phyloP scores from a whole-genome alignment of 2,113 vertebrate species.

The Misgurnus mizolepis region DNA sequence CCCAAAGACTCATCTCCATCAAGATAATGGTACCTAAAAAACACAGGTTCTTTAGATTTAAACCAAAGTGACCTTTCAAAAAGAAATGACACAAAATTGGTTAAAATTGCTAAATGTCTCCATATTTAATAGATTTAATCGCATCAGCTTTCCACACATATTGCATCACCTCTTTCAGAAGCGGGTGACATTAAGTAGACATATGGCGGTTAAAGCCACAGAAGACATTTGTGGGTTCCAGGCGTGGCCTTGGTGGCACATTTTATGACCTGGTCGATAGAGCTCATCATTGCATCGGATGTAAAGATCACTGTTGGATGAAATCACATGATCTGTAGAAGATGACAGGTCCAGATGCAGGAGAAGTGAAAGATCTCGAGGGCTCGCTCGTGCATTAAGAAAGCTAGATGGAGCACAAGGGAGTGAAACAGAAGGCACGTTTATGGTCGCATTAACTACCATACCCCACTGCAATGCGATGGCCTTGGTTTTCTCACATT shows the following conservation, averaged over 20 bases:
- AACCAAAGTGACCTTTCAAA: constrained; percentile 43
- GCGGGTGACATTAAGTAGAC: constrained; percentile 16
- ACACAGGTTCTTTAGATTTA: constrained; percentile 32
- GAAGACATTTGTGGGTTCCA: constrained; percentile 34
- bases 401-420: neutral
- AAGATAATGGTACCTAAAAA: constrained; percentile 50
- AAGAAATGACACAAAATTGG: constrained; percentile 16
- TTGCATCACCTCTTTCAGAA: constrained; percentile 8
- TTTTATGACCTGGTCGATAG: constrained; percentile 42
- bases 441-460: neutral
- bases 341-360: constrained; percentile 13
- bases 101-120: constrained; percentile 33
- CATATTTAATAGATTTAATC: constrained; percentile 35
- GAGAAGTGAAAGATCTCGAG: neutral
- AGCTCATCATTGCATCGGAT: constrained; percentile 34
- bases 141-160: neutral
- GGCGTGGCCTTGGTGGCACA: constrained; percentile 13
- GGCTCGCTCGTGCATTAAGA: neutral
- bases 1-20: constrained; percentile 49
- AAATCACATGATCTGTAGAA: constrained; percentile 24
- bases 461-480: too few species aligned
- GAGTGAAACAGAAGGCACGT: neutral
- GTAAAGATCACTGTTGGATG: constrained; percentile 17
- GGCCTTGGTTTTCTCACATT: too few species aligned
- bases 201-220: constrained; percentile 21